Evolutionary conservation across 2,888 invertebrate genomes (phyloP).

Genomic region (Thymelicus acteon): DNA sequence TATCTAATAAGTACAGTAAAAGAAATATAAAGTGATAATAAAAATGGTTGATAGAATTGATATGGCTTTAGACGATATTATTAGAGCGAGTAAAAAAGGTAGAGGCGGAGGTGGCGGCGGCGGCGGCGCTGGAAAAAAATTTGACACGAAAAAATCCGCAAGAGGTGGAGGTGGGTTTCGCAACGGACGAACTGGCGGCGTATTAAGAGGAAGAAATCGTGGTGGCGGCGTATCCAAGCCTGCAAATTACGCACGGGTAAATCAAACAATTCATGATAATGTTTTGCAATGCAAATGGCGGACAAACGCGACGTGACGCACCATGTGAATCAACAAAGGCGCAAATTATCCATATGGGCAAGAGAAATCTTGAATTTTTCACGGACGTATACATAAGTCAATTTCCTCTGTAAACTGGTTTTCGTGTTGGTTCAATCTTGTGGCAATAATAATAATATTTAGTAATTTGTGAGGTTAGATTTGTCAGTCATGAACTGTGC

Average conservation of each 20-base stretch:
- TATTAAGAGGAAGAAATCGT: conserved; percentile 89
- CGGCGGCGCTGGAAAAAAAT: conserved; percentile 81
- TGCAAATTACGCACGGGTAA: conserved; percentile 88
- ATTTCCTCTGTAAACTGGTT: conserved; percentile 1
- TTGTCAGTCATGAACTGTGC: conserved; percentile 4
- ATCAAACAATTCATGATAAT: conserved; percentile 66
- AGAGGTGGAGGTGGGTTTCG: conserved; percentile 78
- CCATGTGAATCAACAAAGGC: conserved; percentile 47
- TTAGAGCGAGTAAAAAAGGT: conserved; percentile 92
- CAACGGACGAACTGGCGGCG: conserved; percentile 83
- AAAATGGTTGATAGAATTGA: conserved; percentile 97
- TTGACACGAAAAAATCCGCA: conserved; percentile 69
- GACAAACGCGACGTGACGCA: conserved; percentile 73
- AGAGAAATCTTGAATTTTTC: background rate
- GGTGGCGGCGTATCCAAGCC: conserved; percentile 89
- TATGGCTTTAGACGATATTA: conserved; percentile 98
- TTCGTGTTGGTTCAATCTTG: conserved; percentile 3
- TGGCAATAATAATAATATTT: conserved; percentile 2
- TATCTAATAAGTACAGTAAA: background rate
- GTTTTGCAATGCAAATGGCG: conserved; percentile 78
- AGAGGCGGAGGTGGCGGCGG: conserved; percentile 84
- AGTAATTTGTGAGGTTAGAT: conserved; percentile 2
- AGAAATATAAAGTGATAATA: conserved; percentile 50
- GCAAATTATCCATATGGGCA: conserved; percentile 16
- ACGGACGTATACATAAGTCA: background rate